Conservation (phyloP, 2,113 vertebrate genomes). For the Microtus pennsylvanicus region DNA sequence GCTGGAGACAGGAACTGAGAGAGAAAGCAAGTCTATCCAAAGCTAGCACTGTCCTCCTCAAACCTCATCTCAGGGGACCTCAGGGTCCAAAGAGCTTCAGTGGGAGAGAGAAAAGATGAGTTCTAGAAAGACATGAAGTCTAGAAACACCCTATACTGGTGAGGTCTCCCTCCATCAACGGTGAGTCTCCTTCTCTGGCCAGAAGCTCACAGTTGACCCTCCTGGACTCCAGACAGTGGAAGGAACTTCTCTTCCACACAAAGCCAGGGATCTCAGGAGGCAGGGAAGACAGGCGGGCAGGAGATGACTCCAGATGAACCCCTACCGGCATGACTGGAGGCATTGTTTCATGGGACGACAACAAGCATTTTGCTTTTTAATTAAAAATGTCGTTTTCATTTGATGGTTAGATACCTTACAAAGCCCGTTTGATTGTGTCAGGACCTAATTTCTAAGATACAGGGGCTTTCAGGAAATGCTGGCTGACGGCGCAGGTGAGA, state of each 20-base stretch:
- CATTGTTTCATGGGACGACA: not conserved
- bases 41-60: not conserved
- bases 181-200: not conserved
- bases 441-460: slow-evolving; percentile 14
- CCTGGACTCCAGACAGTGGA: not conserved
- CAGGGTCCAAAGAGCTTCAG: not conserved
- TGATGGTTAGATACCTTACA: not conserved
- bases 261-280: not conserved
- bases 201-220: not conserved
- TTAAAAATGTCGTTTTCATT: not conserved
- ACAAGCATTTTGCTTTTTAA: not conserved
- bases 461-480: not conserved
- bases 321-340: not conserved
- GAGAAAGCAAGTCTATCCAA: not conserved
- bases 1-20: not conserved
- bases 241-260: not conserved
- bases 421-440: not conserved
- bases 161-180: not conserved
- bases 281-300: not conserved
- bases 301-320: not conserved
- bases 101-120: not conserved
- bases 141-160: too few species aligned
- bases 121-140: not conserved
- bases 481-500: not conserved
- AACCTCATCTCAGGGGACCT: not conserved